Base-by-base conservation (phyloP, 1,140 invertebrate genomes). In the Tigriopus japonicus region DNA sequence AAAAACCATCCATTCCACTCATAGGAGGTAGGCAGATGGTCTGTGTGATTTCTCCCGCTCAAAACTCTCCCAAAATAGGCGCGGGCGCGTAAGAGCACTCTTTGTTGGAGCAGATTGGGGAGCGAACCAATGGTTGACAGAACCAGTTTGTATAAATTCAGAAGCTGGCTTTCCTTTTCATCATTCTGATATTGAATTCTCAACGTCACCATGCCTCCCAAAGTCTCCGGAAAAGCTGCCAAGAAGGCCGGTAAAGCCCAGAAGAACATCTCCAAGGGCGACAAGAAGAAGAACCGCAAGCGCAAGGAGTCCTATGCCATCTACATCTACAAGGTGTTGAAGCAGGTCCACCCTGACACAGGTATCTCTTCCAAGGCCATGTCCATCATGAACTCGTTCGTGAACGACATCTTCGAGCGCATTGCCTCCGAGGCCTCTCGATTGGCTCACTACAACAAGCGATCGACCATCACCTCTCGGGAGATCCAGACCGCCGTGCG, bases 241-340 rank as follows among this genome's bases (percentile, higher is more conserved):
- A 69, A 70, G 65, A 69, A 70, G 58, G 66, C 68, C 43, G 69
- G 69, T n/a, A 68, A 70, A 59, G 67, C 67, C 28, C 64, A 66
- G 52, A 69, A 70, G 63, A 66, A 64, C 56, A 65, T 69, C 45
- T 56, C 65, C 10, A 66, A 68, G 54, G 56, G 56, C 42, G 73
- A 70, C 56, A 78, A 76, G 69, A 79, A 78, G 63, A 77, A 74
- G 63, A 67, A 62, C 59, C 40, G 49, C 14, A 66, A 68, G 70
- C 76, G 77, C 72, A 81, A 80, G 72, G 77, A 84, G 67, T 78
- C 74, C 61, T 86, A 83, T 73, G 76, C 76, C 0, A 79, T 81
- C 58, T 84, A 84, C 70, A 74, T 82, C n/a, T 81, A 80, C 71
- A 84, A 83, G 66, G 74, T 85, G 14, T 66, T 86, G 66, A 81